These are phyloP conservation scores for Phalacrocorax carbo DNA, from an alignment of 2,113 vertebrate genomes.

Conservation along the genomic window DNA sequence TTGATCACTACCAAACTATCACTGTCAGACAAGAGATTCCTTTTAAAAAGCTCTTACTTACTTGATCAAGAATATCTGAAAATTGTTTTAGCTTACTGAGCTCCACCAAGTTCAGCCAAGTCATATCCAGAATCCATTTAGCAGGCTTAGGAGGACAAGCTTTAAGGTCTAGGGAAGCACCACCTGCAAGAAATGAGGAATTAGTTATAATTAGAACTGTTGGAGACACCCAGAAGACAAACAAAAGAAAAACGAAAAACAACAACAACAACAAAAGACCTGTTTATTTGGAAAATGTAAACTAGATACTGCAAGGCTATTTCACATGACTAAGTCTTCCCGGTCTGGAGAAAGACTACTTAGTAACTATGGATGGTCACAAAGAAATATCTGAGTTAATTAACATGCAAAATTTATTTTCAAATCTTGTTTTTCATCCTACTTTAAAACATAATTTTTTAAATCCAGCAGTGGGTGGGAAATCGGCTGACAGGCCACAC, in stretches of 20 bases:
- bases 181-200: conserved; percentile 75
- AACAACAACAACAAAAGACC: too few relatives aligned
- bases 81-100: conserved; percentile 93
- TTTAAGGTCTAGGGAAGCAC: conserved; percentile 93
- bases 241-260: not conserved
- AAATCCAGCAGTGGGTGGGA: not conserved
- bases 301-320: not conserved
- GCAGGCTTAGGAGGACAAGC: conserved; percentile 89
- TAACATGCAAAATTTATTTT: not conserved
- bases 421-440: not conserved
- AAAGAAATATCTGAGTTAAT: not conserved
- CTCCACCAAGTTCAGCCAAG: conserved; percentile 95
- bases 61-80: conserved; percentile 89
- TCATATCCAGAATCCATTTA: conserved; percentile 97
- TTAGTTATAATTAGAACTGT: not conserved
- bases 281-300: not conserved
- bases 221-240: not conserved
- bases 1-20: not conserved
- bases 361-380: not conserved
- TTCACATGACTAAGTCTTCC: not conserved
- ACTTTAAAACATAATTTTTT: not conserved
- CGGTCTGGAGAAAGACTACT: not conserved
- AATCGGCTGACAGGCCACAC: too few relatives aligned
- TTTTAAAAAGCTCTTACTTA: conserved; percentile 52
- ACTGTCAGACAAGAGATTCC: not conserved